Conservation (phyloP, 2,797 vertebrate genomes). For the Potorous gilbertii region DNA sequence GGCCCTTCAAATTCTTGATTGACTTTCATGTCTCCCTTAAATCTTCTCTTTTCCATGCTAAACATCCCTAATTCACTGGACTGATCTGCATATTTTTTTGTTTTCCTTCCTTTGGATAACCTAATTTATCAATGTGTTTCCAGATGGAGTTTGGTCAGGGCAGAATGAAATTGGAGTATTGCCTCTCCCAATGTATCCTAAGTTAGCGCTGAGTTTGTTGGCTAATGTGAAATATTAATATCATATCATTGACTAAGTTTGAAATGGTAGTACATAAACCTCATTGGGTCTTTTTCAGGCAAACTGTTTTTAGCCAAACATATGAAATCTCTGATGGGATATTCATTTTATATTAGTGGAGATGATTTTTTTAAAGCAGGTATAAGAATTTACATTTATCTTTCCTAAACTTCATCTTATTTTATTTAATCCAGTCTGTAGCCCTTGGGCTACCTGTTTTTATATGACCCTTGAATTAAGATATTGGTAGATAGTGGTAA, state of each 20-base stretch:
- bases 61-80: background rate
- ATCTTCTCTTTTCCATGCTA: background rate
- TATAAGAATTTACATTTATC: background rate
- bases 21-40: background rate
- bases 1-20: background rate
- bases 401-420: background rate
- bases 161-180: background rate
- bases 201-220: background rate
- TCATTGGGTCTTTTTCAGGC: background rate
- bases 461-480: background rate
- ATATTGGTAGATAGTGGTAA: background rate
- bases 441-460: background rate
- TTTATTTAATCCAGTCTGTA: background rate
- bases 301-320: background rate
- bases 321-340: background rate
- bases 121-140: background rate
- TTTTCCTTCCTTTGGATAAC: background rate
- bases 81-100: background rate
- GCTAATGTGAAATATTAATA: background rate
- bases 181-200: background rate
- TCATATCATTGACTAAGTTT: background rate
- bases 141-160: background rate
- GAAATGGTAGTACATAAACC: background rate
- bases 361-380: background rate
- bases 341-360: background rate